Evolutionary conservation across 2,113 vertebrate species (phyloP), one percentile per base, ranked within the genome.

Genomic region (Dendropsophus ebraccatus): DNA sequence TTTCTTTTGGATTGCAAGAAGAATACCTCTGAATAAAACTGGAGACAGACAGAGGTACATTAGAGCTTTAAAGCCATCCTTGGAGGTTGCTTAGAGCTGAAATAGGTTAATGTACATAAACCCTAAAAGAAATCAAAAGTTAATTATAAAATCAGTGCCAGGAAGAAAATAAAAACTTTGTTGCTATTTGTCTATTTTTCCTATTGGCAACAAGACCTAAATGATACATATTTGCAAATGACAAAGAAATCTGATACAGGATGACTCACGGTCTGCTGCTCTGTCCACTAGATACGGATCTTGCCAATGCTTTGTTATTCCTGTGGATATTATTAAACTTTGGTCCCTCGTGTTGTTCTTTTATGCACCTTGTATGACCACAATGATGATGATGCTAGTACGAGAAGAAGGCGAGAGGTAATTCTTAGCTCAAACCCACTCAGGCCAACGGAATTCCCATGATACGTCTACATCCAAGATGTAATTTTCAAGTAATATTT

Each of bases 221-320:
- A 84, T 74, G 52, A 74, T 25, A 84, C 69, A 74, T 28, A 60
- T 75, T 75, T 84, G 70, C 69, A 75, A 75, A 84, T 35, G 70
- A 60, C 82, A 75, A 74, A 30, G 82, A 60, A 84, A 84, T 75
- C n/a, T 28, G 70, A 84, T 73, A n/a, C 25, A 30, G 17, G 32
- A 21, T 84, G 82, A 84, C 67, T 74, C 70, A 84, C 21, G 9
- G 37, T 41, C 82, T 45, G 50, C 82, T 45, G 50, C 23, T 84
- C 54, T 60, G n/a, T 84, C 54, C 70, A 75, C 54, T 60, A 74
- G 52, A 84, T 74, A 56, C 25, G 41, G 47, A 84, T 58, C 32
- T 60, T 75, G 82, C 70, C 82, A 84, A 75, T 47, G 69, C 50
- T 75, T n/a, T 75, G 35, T 56, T 75, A 58, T 84, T 84, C 70